Evolutionary conservation across 2,888 invertebrate genomes (phyloP).

Genomic region (Eucera pruinosa): DNA sequence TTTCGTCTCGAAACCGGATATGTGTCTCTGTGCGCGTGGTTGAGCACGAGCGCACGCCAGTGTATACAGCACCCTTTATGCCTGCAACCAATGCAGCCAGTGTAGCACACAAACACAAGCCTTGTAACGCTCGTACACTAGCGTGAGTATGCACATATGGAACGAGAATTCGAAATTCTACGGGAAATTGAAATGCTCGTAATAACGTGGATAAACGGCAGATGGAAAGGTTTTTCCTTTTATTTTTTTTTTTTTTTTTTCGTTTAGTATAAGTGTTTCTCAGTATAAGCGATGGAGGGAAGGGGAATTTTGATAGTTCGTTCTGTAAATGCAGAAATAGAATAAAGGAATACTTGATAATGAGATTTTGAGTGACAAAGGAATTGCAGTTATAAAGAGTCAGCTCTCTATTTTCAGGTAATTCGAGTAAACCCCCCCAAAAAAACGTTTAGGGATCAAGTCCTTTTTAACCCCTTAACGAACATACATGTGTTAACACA

Average conservation of each 20-base stretch:
- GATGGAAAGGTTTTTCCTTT: not conserved
- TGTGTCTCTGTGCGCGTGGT: slow-evolving; percentile 9
- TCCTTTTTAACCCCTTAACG: no score
- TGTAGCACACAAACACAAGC: no score
- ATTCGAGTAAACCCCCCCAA: no score
- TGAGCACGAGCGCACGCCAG: not conserved
- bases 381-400: no score
- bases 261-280: not conserved
- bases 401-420: no score
- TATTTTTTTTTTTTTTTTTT: not conserved
- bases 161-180: slow-evolving; percentile 38
- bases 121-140: slow-evolving; percentile 2
- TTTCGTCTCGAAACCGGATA: slow-evolving; percentile 56
- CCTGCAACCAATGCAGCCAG: slow-evolving; percentile 23
- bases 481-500: no score
- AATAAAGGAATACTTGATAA: no score
- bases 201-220: slow-evolving; percentile 29
- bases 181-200: slow-evolving; percentile 43
- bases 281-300: no score
- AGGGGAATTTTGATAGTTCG: not conserved
- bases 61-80: slow-evolving; percentile 9
- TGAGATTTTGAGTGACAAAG: no score
- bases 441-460: no score
- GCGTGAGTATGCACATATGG: slow-evolving; percentile 24
- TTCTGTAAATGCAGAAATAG: no score